A percentile compares a stretch with the other conserved stretches of the same genome.
phyloP scores from a whole-genome alignment of 2,113 vertebrate genomes.

The Plecotus auritus region DNA sequence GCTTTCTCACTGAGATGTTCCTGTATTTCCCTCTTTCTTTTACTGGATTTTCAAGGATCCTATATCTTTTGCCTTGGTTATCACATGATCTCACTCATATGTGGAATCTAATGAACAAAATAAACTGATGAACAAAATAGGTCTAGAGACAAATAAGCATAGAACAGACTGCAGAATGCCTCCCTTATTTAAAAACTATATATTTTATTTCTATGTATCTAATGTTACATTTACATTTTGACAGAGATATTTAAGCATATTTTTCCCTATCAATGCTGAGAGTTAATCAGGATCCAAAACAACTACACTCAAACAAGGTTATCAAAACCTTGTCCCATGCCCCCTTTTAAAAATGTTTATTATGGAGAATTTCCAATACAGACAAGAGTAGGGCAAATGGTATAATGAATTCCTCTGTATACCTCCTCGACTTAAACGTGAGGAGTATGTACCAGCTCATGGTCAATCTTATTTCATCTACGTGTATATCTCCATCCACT shows the following conservation, averaged over 20 bases:
- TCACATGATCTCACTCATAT: too few relatives aligned
- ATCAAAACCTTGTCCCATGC: neutral
- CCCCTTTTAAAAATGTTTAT: neutral
- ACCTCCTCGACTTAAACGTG: neutral
- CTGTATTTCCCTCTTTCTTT: neutral
- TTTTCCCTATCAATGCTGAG: neutral
- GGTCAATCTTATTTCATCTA: neutral
- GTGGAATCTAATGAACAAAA: too few relatives aligned
- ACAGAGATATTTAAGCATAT: neutral
- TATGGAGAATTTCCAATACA: neutral
- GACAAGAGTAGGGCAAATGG: neutral
- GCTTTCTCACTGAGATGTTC: neutral
- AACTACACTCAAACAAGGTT: neutral
- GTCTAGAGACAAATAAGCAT: too few relatives aligned
- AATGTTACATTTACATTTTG: neutral
- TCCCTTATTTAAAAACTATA: neutral
- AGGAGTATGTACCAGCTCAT: neutral
- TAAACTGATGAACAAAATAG: too few relatives aligned
- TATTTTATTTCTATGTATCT: constrained; percentile 3
- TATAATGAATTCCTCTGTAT: neutral
- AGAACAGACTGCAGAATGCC: neutral
- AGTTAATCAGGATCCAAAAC: neutral
- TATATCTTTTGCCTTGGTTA: neutral
- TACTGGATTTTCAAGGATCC: neutral
- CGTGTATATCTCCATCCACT: neutral